Evolutionary conservation across 2,113 vertebrate genomes (phyloP).

Genomic region (Phoxinus phoxinus): DNA sequence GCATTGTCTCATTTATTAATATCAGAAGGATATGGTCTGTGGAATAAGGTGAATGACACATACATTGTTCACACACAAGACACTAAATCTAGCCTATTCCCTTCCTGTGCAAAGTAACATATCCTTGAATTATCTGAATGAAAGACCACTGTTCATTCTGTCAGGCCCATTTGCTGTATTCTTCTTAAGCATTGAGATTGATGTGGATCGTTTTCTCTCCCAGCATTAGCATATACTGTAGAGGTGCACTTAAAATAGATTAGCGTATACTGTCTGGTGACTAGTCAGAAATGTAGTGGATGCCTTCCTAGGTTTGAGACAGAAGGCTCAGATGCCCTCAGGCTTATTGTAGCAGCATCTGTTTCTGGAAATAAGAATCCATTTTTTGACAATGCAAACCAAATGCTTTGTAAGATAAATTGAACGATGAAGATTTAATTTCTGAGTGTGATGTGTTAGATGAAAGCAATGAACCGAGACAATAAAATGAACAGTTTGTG

Average conservation of each 20-base stretch:
- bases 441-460: neutral
- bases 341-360: constrained; percentile 22
- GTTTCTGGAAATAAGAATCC: neutral
- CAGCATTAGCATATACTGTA: constrained; percentile 24
- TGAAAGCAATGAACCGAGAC: constrained; percentile 6
- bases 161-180: neutral
- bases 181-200: neutral
- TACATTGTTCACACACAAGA: constrained; percentile 6
- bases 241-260: constrained; percentile 16
- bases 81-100: constrained; percentile 25
- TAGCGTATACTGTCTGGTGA: constrained; percentile 20
- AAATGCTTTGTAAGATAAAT: neutral
- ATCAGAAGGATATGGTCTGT: neutral
- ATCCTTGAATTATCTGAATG: constrained; percentile 26
- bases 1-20: neutral
- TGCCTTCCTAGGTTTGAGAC: neutral
- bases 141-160: constrained; percentile 22
- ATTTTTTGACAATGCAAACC: constrained; percentile 15
- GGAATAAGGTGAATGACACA: constrained; percentile 5
- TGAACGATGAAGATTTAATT: constrained; percentile 13
- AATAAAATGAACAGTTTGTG: constrained; percentile 10
- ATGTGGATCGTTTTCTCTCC: constrained; percentile 7
- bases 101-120: constrained; percentile 25
- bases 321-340: neutral
- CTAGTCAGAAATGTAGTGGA: constrained; percentile 23